Evolutionary conservation across 1,140 invertebrate genomes (phyloP), one percentile per base, ranked within the genome.

Genomic region (Dendroctonus ponderosae): DNA sequence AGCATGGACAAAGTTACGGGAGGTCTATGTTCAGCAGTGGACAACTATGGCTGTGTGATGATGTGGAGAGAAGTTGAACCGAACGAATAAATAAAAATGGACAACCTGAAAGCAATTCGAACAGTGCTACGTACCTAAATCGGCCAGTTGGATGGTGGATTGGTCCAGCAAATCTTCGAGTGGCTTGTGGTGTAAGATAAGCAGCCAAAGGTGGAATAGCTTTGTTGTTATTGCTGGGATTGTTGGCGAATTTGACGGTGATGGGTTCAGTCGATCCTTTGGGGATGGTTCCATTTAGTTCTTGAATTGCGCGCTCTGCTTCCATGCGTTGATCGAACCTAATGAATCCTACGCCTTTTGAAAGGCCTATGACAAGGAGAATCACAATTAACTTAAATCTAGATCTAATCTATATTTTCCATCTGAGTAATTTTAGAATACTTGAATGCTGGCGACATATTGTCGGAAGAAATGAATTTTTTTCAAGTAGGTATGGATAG

Each of bases 241-340:
- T 98, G 82, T 99, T 99, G 68, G 97, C 97, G 82, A 99, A 99
- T 83, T 99, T 99, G 68, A 99, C 97, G 43, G 96, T 98, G 73
- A 99, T 97, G 43, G 96, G 94, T 81, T 99, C 97, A 64, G 92
- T 91, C 54, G 93, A 94, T 73, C 94, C 94, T 81, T 93, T 96
- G 56, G 92, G 97, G 83, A 97, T 93, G 70, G 94, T 96, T 66
- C 97, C 97, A 80, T 99, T 98, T 73, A 99, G 82, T 81, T 98
- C 94, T 79, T 98, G 93, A 72, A 99, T 99, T 37, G 97, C 97
- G 49, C 92, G 84, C 80, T 99, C 97, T 5, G 97, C 97, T 81
- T 99, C 97, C 71, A 93, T 86, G 64, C 96, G 90, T 80, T 98
- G 95, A 81, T 99, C 97, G 81, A 99, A 99, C 68, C 97, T 88